Conservation (phyloP, 92 coral and sea anemone species). For the Ricordea florida region DNA sequence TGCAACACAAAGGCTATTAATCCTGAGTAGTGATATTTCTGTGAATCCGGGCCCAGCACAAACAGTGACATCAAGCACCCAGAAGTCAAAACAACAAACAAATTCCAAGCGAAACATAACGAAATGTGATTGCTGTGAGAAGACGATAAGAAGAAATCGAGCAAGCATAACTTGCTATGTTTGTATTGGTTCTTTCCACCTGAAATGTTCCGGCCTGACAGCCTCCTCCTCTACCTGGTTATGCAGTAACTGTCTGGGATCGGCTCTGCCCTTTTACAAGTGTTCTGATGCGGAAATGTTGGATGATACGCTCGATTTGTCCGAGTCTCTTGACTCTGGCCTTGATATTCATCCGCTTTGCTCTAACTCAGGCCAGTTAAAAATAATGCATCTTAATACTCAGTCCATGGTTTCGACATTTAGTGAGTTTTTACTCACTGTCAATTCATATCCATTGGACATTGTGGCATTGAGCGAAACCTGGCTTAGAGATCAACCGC, state of each 20-base stretch:
- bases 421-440: not conserved
- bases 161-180: constrained; percentile 19
- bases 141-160: constrained; percentile 48
- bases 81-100: constrained; percentile 23
- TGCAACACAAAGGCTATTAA: constrained; percentile 40
- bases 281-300: constrained; percentile 12
- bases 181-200: constrained; percentile 35
- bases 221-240: constrained; percentile 39
- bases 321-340: constrained; percentile 10
- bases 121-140: constrained; percentile 51
- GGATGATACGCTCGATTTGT: not conserved
- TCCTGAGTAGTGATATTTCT: constrained; percentile 31
- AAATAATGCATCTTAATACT: constrained; percentile 31
- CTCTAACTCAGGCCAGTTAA: constrained; percentile 23
- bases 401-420: constrained; percentile 28
- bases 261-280: constrained; percentile 20
- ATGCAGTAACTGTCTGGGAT: constrained; percentile 26
- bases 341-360: constrained; percentile 16
- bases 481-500: constrained; percentile 27
- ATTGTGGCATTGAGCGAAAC: constrained; percentile 30
- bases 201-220: constrained; percentile 28
- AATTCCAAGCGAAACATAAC: constrained; percentile 12
- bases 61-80: constrained; percentile 23
- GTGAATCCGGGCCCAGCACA: constrained; percentile 16
- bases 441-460: constrained; percentile 25